Base-by-base conservation (phyloP, 2,797 vertebrate genomes). In the Alectoris magna region DNA sequence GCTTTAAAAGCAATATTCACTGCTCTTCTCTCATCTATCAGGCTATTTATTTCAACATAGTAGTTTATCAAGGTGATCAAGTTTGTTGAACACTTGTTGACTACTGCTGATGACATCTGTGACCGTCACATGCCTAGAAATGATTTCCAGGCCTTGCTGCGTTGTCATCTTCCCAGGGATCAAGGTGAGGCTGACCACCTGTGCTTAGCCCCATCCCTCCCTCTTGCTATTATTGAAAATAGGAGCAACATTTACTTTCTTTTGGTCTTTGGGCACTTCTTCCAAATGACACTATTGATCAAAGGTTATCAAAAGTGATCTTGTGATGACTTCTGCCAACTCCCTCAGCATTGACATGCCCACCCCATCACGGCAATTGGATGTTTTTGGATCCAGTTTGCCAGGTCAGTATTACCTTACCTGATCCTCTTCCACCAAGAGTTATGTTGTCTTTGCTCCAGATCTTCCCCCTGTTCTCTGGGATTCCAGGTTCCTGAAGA, bases 241-340 rank as follows among this genome's bases (percentile, higher is more conserved):
- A 56, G 4, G 14, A 64, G 8, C 4, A 5, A 18, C 3, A 13
- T 48, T 73, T 39, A 2, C 9, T 84, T 64, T 81, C 43, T 31
- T 73, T 14, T 14, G 17, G 41, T 39, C 11, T 74, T 81, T 1
- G 2, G 26, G 31, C 15, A 14, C 22, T 74, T 90, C 10, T 80
- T 11, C 24, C 21, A 17, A 0, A 11, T n/a, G 4, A 43, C 31
- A 26, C 10, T 7, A 59, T 51, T 6, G 19, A 43, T 24, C 36
- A 48, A 58, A 81, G 26, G 19, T 43, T 34, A 55, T 36, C 5
- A 18, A 4, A 78, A 72, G 6, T 23, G 27, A 7, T 34, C 22
- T 69, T 0, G 0, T 3, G 4, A 29, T 60, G 34, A 38, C 12
- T 27, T 27, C 6, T 43, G 9, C 15, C 6, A 19, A 4, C 23